Conservation (phyloP, 2,888 invertebrate species). For the Drosophila gaucha region DNA sequence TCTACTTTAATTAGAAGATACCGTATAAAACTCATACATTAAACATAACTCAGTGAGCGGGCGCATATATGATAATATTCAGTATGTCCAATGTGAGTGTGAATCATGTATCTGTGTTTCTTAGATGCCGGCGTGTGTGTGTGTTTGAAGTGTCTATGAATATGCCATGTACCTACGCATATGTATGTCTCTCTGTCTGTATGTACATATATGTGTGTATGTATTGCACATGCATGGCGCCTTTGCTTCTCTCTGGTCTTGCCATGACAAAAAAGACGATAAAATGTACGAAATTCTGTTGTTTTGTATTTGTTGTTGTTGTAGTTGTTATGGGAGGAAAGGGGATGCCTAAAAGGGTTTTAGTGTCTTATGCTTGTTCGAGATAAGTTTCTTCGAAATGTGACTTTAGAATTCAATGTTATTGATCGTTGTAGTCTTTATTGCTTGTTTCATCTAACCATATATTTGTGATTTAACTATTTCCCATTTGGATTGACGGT, state of each 20-base stretch:
- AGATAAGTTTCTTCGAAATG: conserved; percentile 36
- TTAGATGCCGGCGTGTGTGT: neutral
- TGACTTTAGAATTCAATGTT: conserved; percentile 11
- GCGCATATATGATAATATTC: conserved; percentile 55
- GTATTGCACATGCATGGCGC: conserved; percentile 13
- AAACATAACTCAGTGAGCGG: conserved; percentile 77
- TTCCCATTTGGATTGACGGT: conserved; percentile 30
- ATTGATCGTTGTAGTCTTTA: conserved; percentile 43
- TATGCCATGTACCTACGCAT: conserved; percentile 37
- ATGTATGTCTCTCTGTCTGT: conserved; percentile 4
- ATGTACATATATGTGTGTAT: neutral
- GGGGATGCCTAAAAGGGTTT: conserved; percentile 16
- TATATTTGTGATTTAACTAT: conserved; percentile 19
- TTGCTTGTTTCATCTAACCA: conserved; percentile 14
- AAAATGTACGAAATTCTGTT: conserved; percentile 40
- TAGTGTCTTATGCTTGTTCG: conserved; percentile 77
- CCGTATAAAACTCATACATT: conserved; percentile 69
- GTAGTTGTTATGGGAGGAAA: neutral
- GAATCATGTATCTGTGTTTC: conserved; percentile 29
- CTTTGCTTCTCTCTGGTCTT: conserved; percentile 33
- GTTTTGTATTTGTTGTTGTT: conserved; percentile 19
- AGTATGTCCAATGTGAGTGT: conserved; percentile 49
- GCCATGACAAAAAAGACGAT: conserved; percentile 56
- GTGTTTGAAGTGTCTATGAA: conserved; percentile 17
- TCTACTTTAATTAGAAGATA: conserved; percentile 68